These are phyloP conservation scores for Cosmia pyralina DNA, from an alignment of 2,888 invertebrate species.

Conservation along the genomic window DNA sequence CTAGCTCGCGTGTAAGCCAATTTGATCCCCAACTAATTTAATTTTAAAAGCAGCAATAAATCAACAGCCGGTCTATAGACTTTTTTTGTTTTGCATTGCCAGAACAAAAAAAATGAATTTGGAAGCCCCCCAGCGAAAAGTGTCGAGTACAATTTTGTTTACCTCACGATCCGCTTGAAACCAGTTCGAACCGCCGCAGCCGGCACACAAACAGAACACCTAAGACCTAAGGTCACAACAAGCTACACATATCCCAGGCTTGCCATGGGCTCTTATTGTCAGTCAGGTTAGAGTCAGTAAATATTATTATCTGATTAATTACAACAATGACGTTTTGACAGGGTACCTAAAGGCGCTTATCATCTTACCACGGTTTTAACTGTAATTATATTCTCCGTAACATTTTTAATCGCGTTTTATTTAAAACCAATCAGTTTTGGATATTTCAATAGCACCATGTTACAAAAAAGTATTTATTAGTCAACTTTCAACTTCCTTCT, in stretches of 20 bases:
- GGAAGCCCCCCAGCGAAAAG: slow-evolving; percentile 39
- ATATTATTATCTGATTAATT: not conserved
- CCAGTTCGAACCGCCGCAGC: slow-evolving; percentile 59
- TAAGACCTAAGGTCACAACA: slow-evolving; percentile 57
- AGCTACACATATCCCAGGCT: slow-evolving; percentile 31
- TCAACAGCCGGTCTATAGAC: slow-evolving; percentile 7
- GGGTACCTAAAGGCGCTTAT: not conserved
- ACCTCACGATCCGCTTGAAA: slow-evolving; percentile 56
- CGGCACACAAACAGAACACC: slow-evolving; percentile 58
- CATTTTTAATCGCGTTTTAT: too few species aligned
- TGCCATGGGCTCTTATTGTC: slow-evolving; percentile 20
- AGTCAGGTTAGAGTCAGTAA: slow-evolving; percentile 4
- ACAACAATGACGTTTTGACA: not conserved
- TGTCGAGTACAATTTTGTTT: slow-evolving; percentile 35
- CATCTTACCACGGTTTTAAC: too few species aligned
- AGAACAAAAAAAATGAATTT: slow-evolving; percentile 27
- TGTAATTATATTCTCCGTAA: not conserved
- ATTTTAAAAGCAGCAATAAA: slow-evolving; percentile 13
- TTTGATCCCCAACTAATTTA: slow-evolving; percentile 20
- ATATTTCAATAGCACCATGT: not conserved
- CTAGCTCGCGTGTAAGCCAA: slow-evolving; percentile 47
- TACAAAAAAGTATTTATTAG: not conserved
- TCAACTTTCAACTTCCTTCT: not conserved
- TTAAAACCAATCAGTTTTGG: not conserved
- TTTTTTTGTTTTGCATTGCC: slow-evolving; percentile 23